Evolutionary conservation across 2,888 invertebrate genomes (phyloP), one percentile per base, ranked within the genome.

Genomic region (Yponomeuta cagnagella): DNA sequence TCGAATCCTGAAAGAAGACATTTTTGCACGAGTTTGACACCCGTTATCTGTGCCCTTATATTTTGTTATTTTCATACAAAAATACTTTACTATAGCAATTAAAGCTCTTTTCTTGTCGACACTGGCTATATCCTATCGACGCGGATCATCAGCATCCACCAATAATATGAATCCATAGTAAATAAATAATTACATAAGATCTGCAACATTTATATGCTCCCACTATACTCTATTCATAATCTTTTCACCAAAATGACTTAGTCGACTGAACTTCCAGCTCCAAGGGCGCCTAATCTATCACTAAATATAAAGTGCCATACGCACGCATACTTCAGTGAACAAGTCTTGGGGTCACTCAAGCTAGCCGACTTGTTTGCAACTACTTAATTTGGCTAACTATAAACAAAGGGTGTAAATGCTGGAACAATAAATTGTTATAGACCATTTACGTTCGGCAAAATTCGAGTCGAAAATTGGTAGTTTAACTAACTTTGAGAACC

Each of bases 211-310:
- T 8, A 43, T 5, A 43, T 12, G 52, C 10, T 52, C 1, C 4
- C 52, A 12, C 23, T 23, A 23, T 12, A 2, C 52, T 52, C 52
- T 2, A 12, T 52, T 52, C 52, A 52, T 9, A 15, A 15, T 15
- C 12, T 58, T 58, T 8, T 12, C 52, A 15, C 52, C 5, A 58
- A 58, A 1, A 58, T 58, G 15, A 58, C 4, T 52, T 58, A 1
- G 52, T 58, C 52, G 12, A 6, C 52, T 23, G 15, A 37, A 15
- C 37, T 37, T n/a, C 37, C 30, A 30, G 12, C 31, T 6, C 10
- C 33, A 37, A 12, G 37, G 37, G 77, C 77, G 71, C 73, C 77
- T 76, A 70, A 58, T 58, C 52, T 15, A 15, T 15, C 52, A 58
- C 52, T 58, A 58, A 58, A 58, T 58, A 12, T 15, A 58, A 58